These are phyloP conservation scores for Cryptocephalus moraei DNA, from an alignment of 2,888 invertebrate species.

Conservation along the genomic window DNA sequence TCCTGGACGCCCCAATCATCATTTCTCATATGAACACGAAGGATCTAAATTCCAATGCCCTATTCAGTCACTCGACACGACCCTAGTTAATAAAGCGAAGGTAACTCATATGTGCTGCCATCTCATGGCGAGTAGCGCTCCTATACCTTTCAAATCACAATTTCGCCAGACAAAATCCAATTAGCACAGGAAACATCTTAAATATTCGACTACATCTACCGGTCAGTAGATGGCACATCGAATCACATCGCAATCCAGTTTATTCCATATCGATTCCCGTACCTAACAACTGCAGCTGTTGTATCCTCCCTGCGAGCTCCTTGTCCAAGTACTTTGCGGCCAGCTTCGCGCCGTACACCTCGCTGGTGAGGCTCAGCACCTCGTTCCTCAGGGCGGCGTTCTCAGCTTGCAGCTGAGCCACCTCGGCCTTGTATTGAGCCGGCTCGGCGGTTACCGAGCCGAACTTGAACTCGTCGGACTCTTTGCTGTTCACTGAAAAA, in stretches of 20 bases:
- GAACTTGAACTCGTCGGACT: slow-evolving; percentile 33
- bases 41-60: neutral
- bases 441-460: slow-evolving; percentile 33
- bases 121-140: no score
- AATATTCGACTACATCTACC: no score
- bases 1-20: neutral
- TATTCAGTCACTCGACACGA: no score
- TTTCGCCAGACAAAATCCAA: no score
- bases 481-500: slow-evolving; percentile 17
- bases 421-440: slow-evolving; percentile 43
- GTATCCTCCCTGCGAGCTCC: slow-evolving; percentile 71
- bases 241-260: no score
- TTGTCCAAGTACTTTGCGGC: slow-evolving; percentile 83
- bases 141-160: no score
- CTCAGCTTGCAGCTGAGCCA: slow-evolving; percentile 52
- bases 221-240: no score
- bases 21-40: neutral
- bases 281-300: slow-evolving; percentile 74
- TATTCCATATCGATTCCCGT: neutral
- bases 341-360: slow-evolving; percentile 73
- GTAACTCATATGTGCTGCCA: no score
- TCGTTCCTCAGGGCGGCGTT: slow-evolving; percentile 61
- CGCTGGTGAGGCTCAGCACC: slow-evolving; percentile 64
- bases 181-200: no score
- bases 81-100: no score